Evolutionary conservation across 1,140 invertebrate species (phyloP).

Genomic region (Drosophila mauritiana): DNA sequence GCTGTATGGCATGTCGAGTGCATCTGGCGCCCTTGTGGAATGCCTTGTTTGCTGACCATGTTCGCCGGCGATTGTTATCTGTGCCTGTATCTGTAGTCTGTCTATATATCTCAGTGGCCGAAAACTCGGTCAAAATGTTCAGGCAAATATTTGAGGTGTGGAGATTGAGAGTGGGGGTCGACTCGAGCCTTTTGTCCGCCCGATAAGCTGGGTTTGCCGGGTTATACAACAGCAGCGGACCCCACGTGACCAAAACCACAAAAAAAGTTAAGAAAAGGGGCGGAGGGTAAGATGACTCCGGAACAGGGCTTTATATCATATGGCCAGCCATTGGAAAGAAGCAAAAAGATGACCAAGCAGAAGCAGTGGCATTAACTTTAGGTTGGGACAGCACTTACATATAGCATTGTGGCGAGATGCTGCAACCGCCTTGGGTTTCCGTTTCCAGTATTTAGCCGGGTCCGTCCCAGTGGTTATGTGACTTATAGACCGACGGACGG

Average conservation of each 20-base stretch:
- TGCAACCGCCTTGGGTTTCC: conserved; percentile 13
- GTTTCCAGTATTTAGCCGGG: background rate
- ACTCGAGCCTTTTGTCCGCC: conserved; percentile 11
- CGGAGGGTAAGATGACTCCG: conserved; percentile 7
- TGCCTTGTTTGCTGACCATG: conserved; percentile 32
- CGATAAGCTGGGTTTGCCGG: conserved; percentile 20
- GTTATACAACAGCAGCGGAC: conserved; percentile 17
- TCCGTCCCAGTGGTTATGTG: conserved; percentile 49
- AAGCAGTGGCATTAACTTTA: background rate
- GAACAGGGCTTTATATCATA: background rate
- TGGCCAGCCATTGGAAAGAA: conserved; percentile 10
- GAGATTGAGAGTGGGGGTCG: conserved; percentile 1
- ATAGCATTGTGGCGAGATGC: background rate
- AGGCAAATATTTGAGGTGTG: conserved; percentile 35
- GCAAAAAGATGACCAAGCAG: conserved; percentile 25
- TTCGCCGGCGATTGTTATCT: conserved; percentile 17
- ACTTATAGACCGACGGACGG: conserved; percentile 22
- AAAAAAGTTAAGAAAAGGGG: background rate
- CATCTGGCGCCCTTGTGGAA: conserved; percentile 23
- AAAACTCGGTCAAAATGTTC: conserved; percentile 44
- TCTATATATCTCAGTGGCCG: background rate
- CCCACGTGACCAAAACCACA: conserved; percentile 23
- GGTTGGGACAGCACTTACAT: too few relatives aligned
- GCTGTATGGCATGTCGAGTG: conserved; percentile 2
- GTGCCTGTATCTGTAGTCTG: conserved; percentile 1